phyloP scores from a whole-genome alignment of 2,888 invertebrate genomes.

The Diadegma fenestrale region DNA sequence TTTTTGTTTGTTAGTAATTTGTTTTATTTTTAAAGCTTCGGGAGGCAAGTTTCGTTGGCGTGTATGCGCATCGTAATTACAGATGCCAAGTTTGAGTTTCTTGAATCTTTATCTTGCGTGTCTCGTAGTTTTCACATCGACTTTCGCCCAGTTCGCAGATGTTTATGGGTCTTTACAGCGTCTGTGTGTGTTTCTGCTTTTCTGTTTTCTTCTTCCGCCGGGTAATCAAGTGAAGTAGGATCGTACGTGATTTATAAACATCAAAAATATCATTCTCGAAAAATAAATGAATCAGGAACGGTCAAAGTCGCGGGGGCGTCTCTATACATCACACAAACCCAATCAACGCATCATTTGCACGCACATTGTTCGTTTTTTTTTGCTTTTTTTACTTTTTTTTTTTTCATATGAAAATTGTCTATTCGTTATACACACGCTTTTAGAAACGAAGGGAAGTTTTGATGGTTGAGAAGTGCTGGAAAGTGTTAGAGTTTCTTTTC shows the following conservation, averaged over 20 bases:
- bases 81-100: slow-evolving; percentile 34
- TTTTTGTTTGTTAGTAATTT: slow-evolving; percentile 23
- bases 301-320: slow-evolving; percentile 53
- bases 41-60: slow-evolving; percentile 59
- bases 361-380: slow-evolving; percentile 30
- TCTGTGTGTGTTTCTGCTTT: neutral
- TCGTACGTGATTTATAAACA: slow-evolving; percentile 47
- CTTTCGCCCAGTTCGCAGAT: neutral
- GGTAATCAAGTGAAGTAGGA: slow-evolving; percentile 36
- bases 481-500: neutral
- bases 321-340: slow-evolving; percentile 60
- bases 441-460: slow-evolving; percentile 21
- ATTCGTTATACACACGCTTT: slow-evolving; percentile 34
- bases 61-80: slow-evolving; percentile 40
- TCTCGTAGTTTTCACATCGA: neutral
- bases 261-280: slow-evolving; percentile 52
- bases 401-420: slow-evolving; percentile 37
- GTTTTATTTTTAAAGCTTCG: slow-evolving; percentile 53
- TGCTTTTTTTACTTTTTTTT: slow-evolving; percentile 6
- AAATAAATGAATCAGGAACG: slow-evolving; percentile 58
- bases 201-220: neutral
- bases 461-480: slow-evolving; percentile 42
- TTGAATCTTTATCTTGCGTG: slow-evolving; percentile 27
- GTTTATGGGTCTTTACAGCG: neutral
- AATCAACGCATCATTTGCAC: slow-evolving; percentile 52